These are phyloP conservation scores for Apantesis nais DNA, from an alignment of 2,888 invertebrate genomes.

Conservation along the genomic window DNA sequence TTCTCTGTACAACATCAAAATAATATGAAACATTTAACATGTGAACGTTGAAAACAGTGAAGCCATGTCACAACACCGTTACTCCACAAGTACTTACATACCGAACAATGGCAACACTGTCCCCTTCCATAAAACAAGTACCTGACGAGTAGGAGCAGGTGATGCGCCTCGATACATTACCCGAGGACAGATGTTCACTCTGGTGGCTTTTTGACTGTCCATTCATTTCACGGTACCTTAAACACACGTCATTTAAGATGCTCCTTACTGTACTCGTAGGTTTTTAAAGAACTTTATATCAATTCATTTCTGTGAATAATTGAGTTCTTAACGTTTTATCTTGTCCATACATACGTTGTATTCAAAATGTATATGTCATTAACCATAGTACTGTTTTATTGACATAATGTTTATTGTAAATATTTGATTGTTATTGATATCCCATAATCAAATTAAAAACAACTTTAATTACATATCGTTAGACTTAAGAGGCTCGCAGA, in stretches of 20 bases:
- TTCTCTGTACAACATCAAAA: too few relatives aligned
- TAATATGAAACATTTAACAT: background rate
- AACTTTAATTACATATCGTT: too few relatives aligned
- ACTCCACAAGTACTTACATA: constrained; percentile 5
- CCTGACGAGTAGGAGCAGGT: constrained; percentile 63
- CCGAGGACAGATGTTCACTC: constrained; percentile 40
- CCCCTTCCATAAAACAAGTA: constrained; percentile 28
- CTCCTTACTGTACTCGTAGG: background rate
- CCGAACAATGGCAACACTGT: constrained; percentile 25
- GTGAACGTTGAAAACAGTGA: background rate
- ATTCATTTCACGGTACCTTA: constrained; percentile 2
- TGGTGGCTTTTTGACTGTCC: constrained; percentile 52
- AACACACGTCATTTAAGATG: constrained; percentile 3
- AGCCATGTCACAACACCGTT: background rate
- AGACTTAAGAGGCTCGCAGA: too few relatives aligned
- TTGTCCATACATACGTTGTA: background rate
- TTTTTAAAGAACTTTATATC: background rate
- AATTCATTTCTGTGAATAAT: background rate
- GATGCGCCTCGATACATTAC: constrained; percentile 68
- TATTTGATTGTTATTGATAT: too few relatives aligned
- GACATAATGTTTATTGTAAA: too few relatives aligned
- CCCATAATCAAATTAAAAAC: too few relatives aligned
- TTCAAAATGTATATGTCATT: too few relatives aligned
- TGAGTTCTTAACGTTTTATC: background rate
- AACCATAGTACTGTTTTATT: too few relatives aligned